phyloP scores from a whole-genome alignment of 2,888 invertebrate species.

The Tipula unca region DNA sequence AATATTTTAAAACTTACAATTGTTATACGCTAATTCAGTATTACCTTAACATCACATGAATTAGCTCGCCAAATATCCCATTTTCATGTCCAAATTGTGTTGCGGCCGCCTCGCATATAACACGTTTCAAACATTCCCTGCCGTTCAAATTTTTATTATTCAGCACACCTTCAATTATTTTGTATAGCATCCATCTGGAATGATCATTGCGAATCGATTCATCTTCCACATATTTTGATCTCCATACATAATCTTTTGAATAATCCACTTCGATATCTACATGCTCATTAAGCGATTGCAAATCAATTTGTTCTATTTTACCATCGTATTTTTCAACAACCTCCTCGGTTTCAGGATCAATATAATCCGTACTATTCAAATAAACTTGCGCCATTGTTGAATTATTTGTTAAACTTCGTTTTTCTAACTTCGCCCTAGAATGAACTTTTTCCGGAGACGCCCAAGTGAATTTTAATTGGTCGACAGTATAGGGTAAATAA shows the following conservation, averaged over 20 bases:
- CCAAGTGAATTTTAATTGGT: no score
- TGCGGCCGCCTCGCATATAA: slow-evolving; percentile 68
- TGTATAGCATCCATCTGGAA: slow-evolving; percentile 59
- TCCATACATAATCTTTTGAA: background rate
- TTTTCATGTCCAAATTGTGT: slow-evolving; percentile 57
- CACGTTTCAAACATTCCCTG: slow-evolving; percentile 60
- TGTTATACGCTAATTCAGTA: no score
- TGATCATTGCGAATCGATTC: slow-evolving; percentile 31
- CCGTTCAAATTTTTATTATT: slow-evolving; percentile 56
- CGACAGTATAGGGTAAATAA: slow-evolving; percentile 28
- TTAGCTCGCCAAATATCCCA: slow-evolving; percentile 64
- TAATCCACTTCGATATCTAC: background rate
- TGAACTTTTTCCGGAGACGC: background rate
- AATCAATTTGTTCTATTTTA: background rate
- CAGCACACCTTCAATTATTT: slow-evolving; percentile 50
- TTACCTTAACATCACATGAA: slow-evolving; percentile 68
- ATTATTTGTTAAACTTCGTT: background rate
- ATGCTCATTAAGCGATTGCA: background rate
- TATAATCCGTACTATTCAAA: background rate
- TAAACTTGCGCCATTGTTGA: background rate
- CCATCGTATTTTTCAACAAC: background rate
- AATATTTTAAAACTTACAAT: no score
- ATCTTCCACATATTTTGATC: background rate
- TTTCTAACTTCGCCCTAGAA: background rate
- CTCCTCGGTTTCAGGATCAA: background rate